Percentiles rank a stretch among this genome's conserved stretches.
These are phyloP conservation scores for Papilio demoleus DNA, from an alignment of 2,888 invertebrate genomes.

Conservation along the genomic window DNA sequence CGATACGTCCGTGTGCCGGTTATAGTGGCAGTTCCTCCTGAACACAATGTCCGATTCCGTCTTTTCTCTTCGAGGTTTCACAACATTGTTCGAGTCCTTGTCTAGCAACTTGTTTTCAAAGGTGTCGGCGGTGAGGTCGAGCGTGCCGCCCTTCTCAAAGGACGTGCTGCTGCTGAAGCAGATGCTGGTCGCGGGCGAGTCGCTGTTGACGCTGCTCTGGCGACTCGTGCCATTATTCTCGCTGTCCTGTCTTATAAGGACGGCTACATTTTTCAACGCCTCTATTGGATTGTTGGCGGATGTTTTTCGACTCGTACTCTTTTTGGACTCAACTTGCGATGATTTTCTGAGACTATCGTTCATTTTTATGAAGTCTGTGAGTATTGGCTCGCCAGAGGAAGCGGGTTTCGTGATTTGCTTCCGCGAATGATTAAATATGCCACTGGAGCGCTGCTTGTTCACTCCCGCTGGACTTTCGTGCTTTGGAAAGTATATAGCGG, in stretches of 20 bases:
- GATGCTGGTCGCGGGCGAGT: constrained; percentile 75
- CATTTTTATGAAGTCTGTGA: constrained; percentile 87
- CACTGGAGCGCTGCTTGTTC: constrained; percentile 86
- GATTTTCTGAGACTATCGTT: constrained; percentile 79
- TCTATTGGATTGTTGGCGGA: constrained; percentile 70
- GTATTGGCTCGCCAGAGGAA: constrained; percentile 86
- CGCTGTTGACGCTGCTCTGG: constrained; percentile 74
- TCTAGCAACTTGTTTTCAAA: constrained; percentile 60
- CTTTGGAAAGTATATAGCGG: constrained; percentile 86
- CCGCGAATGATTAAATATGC: constrained; percentile 87
- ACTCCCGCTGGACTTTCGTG: constrained; percentile 76
- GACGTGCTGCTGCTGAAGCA: constrained; percentile 67
- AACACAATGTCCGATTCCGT: constrained; percentile 94
- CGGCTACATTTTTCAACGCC: constrained; percentile 74
- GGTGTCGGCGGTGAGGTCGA: constrained; percentile 70
- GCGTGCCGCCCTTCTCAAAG: constrained; percentile 69
- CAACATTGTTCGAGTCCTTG: constrained; percentile 65
- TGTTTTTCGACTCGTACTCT: constrained; percentile 58
- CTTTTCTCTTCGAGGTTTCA: constrained; percentile 92
- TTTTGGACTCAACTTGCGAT: constrained; percentile 69
- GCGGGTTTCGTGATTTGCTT: constrained; percentile 79
- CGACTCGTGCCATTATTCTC: constrained; percentile 67
- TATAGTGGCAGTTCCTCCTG: constrained; percentile 82
- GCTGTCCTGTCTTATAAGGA: constrained; percentile 72
- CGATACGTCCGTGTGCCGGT: constrained; percentile 72